Evolutionary conservation across 2,113 vertebrate genomes (phyloP), one percentile per base, ranked within the genome.

Genomic region (Nannobrachium achirus): DNA sequence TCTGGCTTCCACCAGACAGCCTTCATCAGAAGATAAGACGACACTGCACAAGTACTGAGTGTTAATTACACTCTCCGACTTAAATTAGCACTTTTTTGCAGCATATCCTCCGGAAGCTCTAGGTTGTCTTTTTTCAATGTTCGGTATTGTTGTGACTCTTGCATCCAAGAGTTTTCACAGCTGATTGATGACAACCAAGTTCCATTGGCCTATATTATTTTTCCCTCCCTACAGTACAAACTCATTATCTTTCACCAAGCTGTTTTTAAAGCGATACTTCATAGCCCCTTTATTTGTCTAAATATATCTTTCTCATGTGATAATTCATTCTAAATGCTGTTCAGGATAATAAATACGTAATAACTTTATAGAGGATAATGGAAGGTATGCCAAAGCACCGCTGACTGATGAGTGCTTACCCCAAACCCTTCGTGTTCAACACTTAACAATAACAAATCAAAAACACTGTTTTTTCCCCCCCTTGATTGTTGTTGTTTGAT

Each of bases 1-100:
- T 69, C 78, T 76, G 76, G 80, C 87, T 87, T 79, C 83, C 78
- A 81, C 20, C 15, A 85, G 85, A 87, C 84, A 84, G 79, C 84
- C 72, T 71, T 74, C 76, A 80, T 87, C 80, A 66, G 60, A 48
- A 85, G 79, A 90, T 82, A 86, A 87, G 74, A 86, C 25, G 25
- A 33, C 3, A 33, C 25, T 33, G 25, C 25, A 33, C n/a, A 33
- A 33, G 25, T 33, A 33, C 25, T 33, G 3, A 33, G 25, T 33
- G 25, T 33, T 33, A 33, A 33, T 33, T 33, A 33, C 25, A 33
- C 25, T 33, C 25, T 33, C 25, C 25, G 25, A 33, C 25, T 33
- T 33, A 33, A 33, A 33, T 33, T 33, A 33, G 6, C 25, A 33
- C 25, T 33, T 33, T 33, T 33, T 33, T 33, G 1, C 3, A 33